These are phyloP conservation scores for Euura lappo DNA, from an alignment of 1,140 invertebrate species.

Conservation along the genomic window DNA sequence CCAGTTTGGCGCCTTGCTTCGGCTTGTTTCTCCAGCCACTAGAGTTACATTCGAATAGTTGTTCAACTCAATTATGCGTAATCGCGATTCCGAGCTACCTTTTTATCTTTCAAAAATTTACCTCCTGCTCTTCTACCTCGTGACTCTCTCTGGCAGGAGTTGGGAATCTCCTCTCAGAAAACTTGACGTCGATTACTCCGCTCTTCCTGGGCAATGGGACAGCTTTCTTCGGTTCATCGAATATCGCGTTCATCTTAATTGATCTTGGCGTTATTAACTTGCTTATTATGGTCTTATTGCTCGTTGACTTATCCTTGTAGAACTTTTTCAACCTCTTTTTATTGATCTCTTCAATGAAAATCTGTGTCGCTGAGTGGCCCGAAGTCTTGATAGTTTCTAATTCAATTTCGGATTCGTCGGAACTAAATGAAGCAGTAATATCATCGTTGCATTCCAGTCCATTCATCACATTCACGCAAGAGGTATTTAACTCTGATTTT, in stretches of 20 bases:
- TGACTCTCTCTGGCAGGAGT: constrained; percentile 83
- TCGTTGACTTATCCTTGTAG: constrained; percentile 20
- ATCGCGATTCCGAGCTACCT: too few species aligned
- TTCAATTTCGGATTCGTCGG: constrained; percentile 31
- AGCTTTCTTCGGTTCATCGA: constrained; percentile 36
- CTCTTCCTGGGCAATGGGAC: constrained; percentile 66
- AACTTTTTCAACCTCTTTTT: constrained; percentile 21
- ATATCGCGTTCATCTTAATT: constrained; percentile 27
- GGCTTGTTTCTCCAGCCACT: constrained; percentile 83
- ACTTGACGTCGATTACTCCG: constrained; percentile 70
- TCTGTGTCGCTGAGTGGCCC: constrained; percentile 10
- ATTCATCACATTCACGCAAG: not conserved
- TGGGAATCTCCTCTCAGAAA: constrained; percentile 80
- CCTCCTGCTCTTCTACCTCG: constrained; percentile 75
- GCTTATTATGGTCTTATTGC: constrained; percentile 35
- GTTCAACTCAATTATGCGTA: too few species aligned
- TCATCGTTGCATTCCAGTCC: not conserved
- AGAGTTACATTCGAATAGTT: constrained; percentile 13
- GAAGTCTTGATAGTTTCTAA: constrained; percentile 28
- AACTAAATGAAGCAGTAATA: constrained; percentile 21
- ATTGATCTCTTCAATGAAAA: constrained; percentile 16
- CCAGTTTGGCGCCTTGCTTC: constrained; percentile 74
- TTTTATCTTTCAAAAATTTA: constrained; percentile 32
- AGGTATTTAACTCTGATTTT: not conserved
- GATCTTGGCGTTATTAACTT: constrained; percentile 34